A percentile compares a stretch with the other conserved stretches of the same genome.
Conservation (phyloP, 2,888 invertebrate genomes). For the Acrobasis repandana region DNA sequence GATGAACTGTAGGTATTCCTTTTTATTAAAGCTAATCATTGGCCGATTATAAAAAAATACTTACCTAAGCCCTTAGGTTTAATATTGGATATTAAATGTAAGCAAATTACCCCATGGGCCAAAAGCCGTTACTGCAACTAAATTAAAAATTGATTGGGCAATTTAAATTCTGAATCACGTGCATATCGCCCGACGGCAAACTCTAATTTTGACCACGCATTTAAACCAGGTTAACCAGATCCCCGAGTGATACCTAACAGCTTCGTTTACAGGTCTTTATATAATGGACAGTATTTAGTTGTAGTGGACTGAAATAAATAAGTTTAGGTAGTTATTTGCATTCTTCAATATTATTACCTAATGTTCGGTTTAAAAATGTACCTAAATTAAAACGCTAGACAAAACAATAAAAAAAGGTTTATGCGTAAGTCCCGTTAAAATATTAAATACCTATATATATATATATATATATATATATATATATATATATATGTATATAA, state of each 20-base stretch:
- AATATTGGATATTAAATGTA: constrained; percentile 18
- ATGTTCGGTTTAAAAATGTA: too few relatives aligned
- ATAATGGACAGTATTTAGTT: constrained; percentile 23
- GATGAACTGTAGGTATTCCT: background rate
- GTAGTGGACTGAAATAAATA: constrained; percentile 36
- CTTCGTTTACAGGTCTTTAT: constrained; percentile 13
- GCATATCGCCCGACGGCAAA: constrained; percentile 48
- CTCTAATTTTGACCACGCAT: constrained; percentile 50
- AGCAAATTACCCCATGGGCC: constrained; percentile 23
- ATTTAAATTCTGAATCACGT: constrained; percentile 76
- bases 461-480: too few relatives aligned
- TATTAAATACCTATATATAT: too few relatives aligned
- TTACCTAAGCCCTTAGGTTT: background rate
- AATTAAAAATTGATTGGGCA: constrained; percentile 74
- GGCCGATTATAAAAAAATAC: background rate
- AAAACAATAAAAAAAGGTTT: too few relatives aligned
- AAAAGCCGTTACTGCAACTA: constrained; percentile 49
- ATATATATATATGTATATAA: too few relatives aligned
- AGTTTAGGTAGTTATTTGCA: too few relatives aligned
- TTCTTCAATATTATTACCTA: too few relatives aligned
- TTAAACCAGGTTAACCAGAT: constrained; percentile 43
- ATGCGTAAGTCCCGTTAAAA: too few relatives aligned
- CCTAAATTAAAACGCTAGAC: too few relatives aligned
- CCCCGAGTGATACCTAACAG: constrained; percentile 21
- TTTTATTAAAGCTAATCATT: background rate